Base-by-base conservation (phyloP, 2,113 vertebrate species). In the Zosterops japonicus region DNA sequence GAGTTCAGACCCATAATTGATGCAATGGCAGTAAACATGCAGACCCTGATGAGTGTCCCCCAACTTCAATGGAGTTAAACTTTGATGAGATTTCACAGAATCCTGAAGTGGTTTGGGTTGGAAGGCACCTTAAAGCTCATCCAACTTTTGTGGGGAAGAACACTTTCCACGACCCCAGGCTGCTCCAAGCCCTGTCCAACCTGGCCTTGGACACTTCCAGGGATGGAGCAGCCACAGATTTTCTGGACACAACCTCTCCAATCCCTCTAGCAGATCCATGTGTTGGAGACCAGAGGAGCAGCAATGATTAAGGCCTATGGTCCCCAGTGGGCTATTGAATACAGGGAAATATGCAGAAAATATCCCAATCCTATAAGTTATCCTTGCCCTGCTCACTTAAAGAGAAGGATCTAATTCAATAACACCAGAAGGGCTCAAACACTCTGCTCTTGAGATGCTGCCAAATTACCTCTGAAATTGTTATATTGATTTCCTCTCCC, bases 141-240 rank as follows among this genome's bases (percentile, higher is more conserved):
- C 14, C n/a, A 47, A 0, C 6, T 8, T 14, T 4, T n/a, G 27
- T 19, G n/a, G 21, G 28, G 29, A 68, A 36, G n/a, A 44, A 29
- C 28, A 39, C 1, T 1, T 75, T 35, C 13, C n/a, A 7, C n/a
- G 27, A 0, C 0, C 17, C n/a, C 61, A 47, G 20, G 9, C 0
- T 47, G 8, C 17, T 47, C 70, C 61, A 75, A 53, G 16, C 24
- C 61, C 17, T 5, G 1, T 68, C 39, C 61, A 55, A 0, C 39
- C 39, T 12, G 28, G 61, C 24, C 53, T 41, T 12, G 61, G 47
- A 15, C 55, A 69, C 1, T 35, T 1, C 6, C 24, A 76, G 55
- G 46, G 55, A 31, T 61, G 47, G n/a, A 29, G 17, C 41, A 55
- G 20, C 13, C 77, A n/a, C 61, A 53, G 47, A 29, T 55, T 25